phyloP scores from a whole-genome alignment of 2,113 vertebrate species.

The mouse (Mus musculus) region DNA sequence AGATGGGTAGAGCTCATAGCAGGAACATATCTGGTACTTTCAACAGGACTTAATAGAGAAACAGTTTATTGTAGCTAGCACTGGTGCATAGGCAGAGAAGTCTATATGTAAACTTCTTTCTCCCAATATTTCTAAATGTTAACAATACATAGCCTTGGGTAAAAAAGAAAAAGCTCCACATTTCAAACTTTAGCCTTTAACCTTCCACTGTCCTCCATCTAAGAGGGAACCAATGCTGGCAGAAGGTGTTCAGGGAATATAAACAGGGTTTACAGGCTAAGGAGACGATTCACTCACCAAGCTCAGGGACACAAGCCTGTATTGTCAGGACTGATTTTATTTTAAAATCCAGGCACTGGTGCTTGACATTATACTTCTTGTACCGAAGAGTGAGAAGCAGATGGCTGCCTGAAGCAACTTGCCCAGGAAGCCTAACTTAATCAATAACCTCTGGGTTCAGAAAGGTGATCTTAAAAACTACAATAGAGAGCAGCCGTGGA shows the following conservation, averaged over 20 bases:
- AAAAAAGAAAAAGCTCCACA: not conserved
- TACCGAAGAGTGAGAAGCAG: not conserved
- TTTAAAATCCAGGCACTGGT: not conserved
- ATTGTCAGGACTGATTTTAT: not conserved
- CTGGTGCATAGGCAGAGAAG: not conserved
- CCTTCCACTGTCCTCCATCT: not conserved
- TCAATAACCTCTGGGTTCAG: not conserved
- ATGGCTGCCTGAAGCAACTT: not conserved
- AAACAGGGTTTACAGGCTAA: not conserved
- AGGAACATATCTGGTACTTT: fast-evolving
- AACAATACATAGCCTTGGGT: not conserved
- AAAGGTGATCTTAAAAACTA: not conserved
- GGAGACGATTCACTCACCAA: not conserved
- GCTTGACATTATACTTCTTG: not conserved
- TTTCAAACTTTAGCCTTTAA: not conserved
- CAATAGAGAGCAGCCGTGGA: not conserved
- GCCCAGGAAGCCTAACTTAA: not conserved
- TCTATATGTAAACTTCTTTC: not conserved
- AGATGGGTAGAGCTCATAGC: fast-evolving
- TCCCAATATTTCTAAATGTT: not conserved
- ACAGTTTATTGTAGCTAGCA: not conserved
- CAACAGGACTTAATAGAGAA: not conserved
- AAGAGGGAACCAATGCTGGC: not conserved
- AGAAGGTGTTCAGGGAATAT: not conserved
- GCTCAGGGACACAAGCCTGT: not conserved